A percentile compares a stretch with the other conserved stretches of the same genome.
Conservation (phyloP, 2,113 vertebrate species). For the Nematolebias whitei region DNA sequence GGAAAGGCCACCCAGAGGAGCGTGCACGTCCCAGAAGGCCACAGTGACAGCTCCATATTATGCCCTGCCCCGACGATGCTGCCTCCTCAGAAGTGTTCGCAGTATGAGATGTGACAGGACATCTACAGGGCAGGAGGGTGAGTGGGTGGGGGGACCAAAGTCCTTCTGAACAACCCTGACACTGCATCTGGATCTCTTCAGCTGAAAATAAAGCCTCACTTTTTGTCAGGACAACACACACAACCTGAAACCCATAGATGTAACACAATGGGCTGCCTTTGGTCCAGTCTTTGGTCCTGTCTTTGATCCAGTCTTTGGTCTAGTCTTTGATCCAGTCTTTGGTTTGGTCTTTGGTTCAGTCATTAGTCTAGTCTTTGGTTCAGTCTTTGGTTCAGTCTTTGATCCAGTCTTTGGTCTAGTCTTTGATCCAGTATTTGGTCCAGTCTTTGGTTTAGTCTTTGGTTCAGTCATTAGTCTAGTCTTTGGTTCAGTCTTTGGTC, state of each 20-base stretch:
- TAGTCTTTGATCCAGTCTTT: no score
- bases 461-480: no score
- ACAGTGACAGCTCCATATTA: conserved; percentile 78
- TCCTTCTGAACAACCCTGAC: conserved; percentile 29
- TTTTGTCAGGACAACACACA: conserved; percentile 35
- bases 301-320: no score
- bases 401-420: no score
- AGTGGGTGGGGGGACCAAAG: conserved; percentile 35
- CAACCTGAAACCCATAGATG: conserved; percentile 15
- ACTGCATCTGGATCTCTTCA: conserved; percentile 5
- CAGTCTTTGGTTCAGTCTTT: no score
- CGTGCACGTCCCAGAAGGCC: conserved; percentile 79
- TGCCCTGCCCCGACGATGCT: conserved; percentile 72
- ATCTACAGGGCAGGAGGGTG: conserved; percentile 76
- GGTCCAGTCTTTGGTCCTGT: no score
- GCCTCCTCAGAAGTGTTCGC: conserved; percentile 74
- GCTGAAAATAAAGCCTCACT: conserved; percentile 38
- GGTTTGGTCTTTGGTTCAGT: no score
- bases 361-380: no score
- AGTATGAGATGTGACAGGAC: conserved; percentile 82
- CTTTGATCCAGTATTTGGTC: no score
- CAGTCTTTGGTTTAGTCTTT: no score
- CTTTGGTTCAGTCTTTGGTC: no score
- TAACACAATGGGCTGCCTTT: conserved; percentile 15
- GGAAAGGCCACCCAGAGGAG: conserved; percentile 81